Evolutionary conservation across 2,797 vertebrate genomes (phyloP), one percentile per base, ranked within the genome.

Genomic region (Enteromius fasciolatus): DNA sequence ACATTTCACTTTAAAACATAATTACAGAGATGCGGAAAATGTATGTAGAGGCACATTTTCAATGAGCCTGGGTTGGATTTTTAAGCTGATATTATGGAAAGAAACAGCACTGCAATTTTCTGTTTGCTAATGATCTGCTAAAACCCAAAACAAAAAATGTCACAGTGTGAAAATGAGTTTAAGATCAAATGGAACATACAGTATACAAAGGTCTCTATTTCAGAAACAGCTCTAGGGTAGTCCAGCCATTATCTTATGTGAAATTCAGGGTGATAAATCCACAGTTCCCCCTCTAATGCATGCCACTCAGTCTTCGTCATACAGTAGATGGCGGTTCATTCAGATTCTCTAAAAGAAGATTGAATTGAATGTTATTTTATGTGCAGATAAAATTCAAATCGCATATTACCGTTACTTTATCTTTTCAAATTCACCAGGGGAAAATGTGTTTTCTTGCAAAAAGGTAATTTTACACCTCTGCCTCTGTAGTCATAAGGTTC

Each of bases 361-460:
- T 78, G 81, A 80, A 85, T 85, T 85, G 41, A 81, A 78, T 83
- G 85, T 78, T 63, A 83, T 25, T 5, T 63, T 64, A 66, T 76
- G 44, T 46, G 4, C 10, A 57, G 61, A 87, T 73, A 80, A 46
- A 80, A 85, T 73, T 83, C 67, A 82, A 85, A 80, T 73, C 28
- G 31, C 72, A 76, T 83, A 73, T 80, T 67, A 48, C 68, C 57
- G 50, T 83, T 83, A 87, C 84, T 68, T 74, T 25, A 70, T 70
- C 76, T 77, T 84, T 78, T 84, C 52, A 28, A 70, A 82, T 80
- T 39, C 83, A 79, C 59, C 28, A 54, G 74, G 64, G 75, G 68
- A 75, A 81, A 83, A 80, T 81, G 59, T 83, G 61, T 86, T 78
- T 80, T 76, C 78, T 73, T 63, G 54, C 20, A 70, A 61, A 61